Base-by-base conservation (phyloP, 2,888 invertebrate genomes). In the Phalera bucephala region DNA sequence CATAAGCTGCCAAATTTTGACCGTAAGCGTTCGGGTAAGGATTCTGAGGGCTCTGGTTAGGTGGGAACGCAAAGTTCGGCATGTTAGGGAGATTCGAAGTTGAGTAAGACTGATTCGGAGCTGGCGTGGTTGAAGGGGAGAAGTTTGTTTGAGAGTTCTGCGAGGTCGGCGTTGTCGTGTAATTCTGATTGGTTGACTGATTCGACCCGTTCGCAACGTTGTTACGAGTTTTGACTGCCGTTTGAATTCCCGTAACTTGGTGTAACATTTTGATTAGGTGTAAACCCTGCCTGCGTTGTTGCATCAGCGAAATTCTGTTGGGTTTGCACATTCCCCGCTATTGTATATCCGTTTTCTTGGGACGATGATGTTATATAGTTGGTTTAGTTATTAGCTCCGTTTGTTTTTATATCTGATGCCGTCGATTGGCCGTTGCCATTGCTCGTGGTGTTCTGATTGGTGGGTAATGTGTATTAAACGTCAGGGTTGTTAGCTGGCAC, bases 21-120 rank as follows among this genome's bases (percentile, higher is more conserved):
- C 88, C 88, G 0, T 87, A 86, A 1, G 88, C 88, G 36, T 88
- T 88, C 0, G 88, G 88, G 34, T 88, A 88, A 0, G 86, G 88
- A 40, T 86, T 87, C 33, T 73, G 74, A 8, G 64, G 56, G 9
- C 44, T 64, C 39, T 80, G 85, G 29, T 71, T 79, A 0, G 80
- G 77, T 4, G 80, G 79, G 31, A 77, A 85, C 0, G 64, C 70
- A 13, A 85, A 69, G 27, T 76, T 85, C 0, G 81, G 74, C 76
- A 85, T 75, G 43, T 60, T 80, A 0, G 79, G 72, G 19, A 80
- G 60, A 37, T 69, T 75, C 23, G 72, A 41, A 1, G 69, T 44
- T 0, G 80, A 71, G 35, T 88, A 88, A 0, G 65, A 57, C 27
- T 82, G 86, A n/a, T n/a, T n/a, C 0, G 88, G 84, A 0, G 80